These are phyloP conservation scores for Neosilurus hyrtlii DNA, from an alignment of 2,797 vertebrate genomes.

Conservation along the genomic window DNA sequence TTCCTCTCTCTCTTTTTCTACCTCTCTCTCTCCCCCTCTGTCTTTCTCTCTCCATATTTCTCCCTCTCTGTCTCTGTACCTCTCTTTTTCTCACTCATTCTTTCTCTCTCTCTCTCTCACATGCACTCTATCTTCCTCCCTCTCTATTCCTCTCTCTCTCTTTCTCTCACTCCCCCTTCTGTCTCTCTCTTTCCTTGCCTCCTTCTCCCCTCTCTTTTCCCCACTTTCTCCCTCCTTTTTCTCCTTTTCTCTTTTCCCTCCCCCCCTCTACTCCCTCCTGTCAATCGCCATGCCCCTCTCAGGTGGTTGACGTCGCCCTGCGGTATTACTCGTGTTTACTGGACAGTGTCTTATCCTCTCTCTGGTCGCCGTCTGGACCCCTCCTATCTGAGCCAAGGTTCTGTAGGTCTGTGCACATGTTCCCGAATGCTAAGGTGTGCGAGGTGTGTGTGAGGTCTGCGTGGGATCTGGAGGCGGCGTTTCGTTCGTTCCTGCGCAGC, in stretches of 20 bases:
- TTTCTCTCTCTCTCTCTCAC: not conserved
- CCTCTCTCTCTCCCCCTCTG: not conserved
- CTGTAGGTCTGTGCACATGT: conserved; percentile 83
- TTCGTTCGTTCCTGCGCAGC: conserved; percentile 76
- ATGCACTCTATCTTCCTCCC: not conserved
- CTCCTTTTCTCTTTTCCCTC: not conserved
- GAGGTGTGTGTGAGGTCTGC: conserved; percentile 82
- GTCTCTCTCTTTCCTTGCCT: too few relatives aligned
- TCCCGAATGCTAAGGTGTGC: conserved; percentile 73
- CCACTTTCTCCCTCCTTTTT: not conserved
- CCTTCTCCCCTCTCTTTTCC: not conserved
- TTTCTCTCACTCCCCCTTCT: not conserved
- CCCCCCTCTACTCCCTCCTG: not conserved
- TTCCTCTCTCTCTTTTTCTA: not conserved
- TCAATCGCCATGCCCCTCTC: conserved; percentile 19
- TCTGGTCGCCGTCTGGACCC: conserved; percentile 36
- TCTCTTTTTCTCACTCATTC: not conserved
- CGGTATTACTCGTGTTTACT: conserved; percentile 85
- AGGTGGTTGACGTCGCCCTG: conserved; percentile 88
- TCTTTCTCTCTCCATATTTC: not conserved
- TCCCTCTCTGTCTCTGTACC: not conserved
- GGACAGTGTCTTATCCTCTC: not conserved
- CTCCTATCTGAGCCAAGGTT: conserved; percentile 64
- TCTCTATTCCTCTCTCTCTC: not conserved
- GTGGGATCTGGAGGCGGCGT: conserved; percentile 69